Percentiles rank a stretch among this genome's conserved stretches.
Conservation (phyloP, 1,140 invertebrate genomes). For the Hetaerina americana region DNA sequence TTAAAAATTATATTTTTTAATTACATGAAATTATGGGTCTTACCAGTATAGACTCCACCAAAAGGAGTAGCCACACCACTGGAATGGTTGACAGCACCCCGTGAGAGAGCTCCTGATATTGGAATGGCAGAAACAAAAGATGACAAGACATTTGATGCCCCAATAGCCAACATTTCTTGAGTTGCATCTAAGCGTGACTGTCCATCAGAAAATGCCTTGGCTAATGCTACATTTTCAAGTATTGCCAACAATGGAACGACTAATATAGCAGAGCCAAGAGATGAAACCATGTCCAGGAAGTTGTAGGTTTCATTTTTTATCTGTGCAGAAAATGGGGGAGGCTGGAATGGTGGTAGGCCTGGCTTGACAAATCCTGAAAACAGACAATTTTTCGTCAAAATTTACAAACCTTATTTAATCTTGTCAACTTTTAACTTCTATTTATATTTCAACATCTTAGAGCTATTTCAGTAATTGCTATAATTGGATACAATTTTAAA, state of each 20-base stretch:
- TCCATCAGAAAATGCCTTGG: conserved; percentile 62
- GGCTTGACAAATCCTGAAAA: conserved; percentile 46
- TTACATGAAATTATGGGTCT: conserved; percentile 23
- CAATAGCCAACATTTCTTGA: conserved; percentile 67
- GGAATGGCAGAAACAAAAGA: conserved; percentile 78
- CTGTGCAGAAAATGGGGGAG: conserved; percentile 46
- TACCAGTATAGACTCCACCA: conserved; percentile 63
- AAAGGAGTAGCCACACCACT: conserved; percentile 70
- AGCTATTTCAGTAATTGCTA: too few species aligned
- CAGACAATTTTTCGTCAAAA: too few species aligned
- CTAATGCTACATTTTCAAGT: conserved; percentile 67
- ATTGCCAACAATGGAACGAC: conserved; percentile 65
- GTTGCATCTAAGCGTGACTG: conserved; percentile 44
- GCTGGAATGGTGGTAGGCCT: conserved; percentile 46
- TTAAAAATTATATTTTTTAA: not conserved
- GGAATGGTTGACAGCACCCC: conserved; percentile 77
- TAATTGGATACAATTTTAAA: too few species aligned
- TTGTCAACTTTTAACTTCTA: not conserved
- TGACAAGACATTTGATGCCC: conserved; percentile 67
- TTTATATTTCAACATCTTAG: too few species aligned
- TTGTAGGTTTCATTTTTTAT: conserved; percentile 50
- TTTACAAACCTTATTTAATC: conserved; percentile 4
- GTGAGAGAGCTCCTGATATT: conserved; percentile 66
- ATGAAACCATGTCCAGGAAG: conserved; percentile 51
- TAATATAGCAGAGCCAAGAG: conserved; percentile 56